phyloP scores from a whole-genome alignment of 2,888 invertebrate species.

The Epirrhoe tristata region DNA sequence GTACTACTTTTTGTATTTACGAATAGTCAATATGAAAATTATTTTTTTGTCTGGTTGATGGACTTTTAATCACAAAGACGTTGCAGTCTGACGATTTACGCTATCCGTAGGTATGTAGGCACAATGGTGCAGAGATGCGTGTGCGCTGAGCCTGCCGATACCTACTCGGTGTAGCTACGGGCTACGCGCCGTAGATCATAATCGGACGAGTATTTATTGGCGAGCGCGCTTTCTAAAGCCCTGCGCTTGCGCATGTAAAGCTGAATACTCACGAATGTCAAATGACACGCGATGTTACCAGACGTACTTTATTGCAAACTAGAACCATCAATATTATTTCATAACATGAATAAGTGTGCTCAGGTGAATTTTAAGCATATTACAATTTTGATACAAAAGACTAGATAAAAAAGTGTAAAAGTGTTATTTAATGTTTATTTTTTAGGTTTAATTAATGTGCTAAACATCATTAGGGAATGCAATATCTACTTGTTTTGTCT shows the following conservation, averaged over 20 bases:
- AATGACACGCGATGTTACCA: conserved; percentile 68
- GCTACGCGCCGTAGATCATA: conserved; percentile 84
- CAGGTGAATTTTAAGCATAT: conserved; percentile 63
- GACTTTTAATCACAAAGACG: conserved; percentile 5
- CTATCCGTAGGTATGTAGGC: not conserved
- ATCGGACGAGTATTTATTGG: conserved; percentile 83
- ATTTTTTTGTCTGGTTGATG: conserved; percentile 6
- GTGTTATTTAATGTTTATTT: not conserved
- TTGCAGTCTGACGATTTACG: not conserved
- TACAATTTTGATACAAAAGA: conserved; percentile 8
- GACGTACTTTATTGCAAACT: conserved; percentile 58
- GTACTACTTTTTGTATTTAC: conserved; percentile 15
- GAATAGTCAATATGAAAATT: conserved; percentile 5
- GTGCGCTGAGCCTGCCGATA: conserved; percentile 14
- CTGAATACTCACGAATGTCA: conserved; percentile 68
- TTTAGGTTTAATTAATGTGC: not conserved
- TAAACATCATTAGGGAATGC: not conserved
- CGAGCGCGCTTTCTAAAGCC: conserved; percentile 75
- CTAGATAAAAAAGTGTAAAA: not conserved
- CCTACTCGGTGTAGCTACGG: conserved; percentile 68
- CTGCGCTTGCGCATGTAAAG: conserved; percentile 52
- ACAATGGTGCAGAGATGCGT: conserved; percentile 4
- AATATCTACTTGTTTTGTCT: no score
- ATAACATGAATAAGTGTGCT: conserved; percentile 56
- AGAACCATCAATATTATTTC: conserved; percentile 50